Base-by-base conservation (phyloP, 2,888 invertebrate genomes). In the Ptychoptera albimana region DNA sequence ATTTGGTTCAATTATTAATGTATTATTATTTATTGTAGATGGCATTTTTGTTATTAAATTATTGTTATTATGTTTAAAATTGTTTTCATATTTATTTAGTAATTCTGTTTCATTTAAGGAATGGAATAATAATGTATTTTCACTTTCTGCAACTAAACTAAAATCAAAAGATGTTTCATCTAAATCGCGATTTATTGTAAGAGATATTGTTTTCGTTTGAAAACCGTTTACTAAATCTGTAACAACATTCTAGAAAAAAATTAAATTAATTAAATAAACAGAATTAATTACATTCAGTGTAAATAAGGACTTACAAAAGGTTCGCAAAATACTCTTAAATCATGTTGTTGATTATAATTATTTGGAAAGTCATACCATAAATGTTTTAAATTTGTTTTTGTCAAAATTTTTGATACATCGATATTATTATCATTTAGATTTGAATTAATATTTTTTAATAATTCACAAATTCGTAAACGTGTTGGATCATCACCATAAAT, bases 401-500 rank as follows among this genome's bases (percentile, higher is more conserved):
- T 49, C 56, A 61, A 60, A 8, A 63, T 49, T 14, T 50, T 54
- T 15, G 61, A 57, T 32, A 60, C 47, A 43, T 55, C 52, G 0
- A 53, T 50, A 15, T 0, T 56, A 55, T 13, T 52, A 54, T 14
- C 59, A 42, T 32, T 59, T 56, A 10, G 54, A 50, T 54, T 54
- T 4, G 45, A 42, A 3, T 50, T 52, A 57, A 60, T 58, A 36
- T 55, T 53, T 15, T 41, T 38, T n/a, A 63, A 54, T 4, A 64
- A 49, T 12, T 55, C 52, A 2, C 61, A 57, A 46, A 64, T 60
- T 30, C 64, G 57, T 44, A 62, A 64, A 6, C 72, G 60, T 30
- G 70, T 69, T 7, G 70, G 68, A 44, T 72, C 72, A 49, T 72
- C 72, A 1, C 71, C 72, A 44, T 66, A 64, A 13, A 65, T 65